Conservation (phyloP, 2,888 invertebrate genomes). For the Drosophila nigritarsus region DNA sequence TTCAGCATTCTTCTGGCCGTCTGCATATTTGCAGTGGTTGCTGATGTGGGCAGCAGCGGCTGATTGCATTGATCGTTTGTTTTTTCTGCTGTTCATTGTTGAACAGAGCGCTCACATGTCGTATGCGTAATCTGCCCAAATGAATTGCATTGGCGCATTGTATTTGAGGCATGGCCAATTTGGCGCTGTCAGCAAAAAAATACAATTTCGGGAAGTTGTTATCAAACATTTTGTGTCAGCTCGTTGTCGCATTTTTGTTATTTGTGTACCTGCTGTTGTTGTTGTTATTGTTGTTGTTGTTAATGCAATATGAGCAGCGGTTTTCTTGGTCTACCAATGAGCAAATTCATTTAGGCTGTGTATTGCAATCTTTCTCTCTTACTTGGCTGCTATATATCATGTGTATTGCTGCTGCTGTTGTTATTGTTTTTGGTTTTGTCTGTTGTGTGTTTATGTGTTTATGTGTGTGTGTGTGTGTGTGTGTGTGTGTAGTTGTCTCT, state of each 20-base stretch:
- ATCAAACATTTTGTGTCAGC: conserved; percentile 62
- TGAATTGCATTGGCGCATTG: conserved; percentile 35
- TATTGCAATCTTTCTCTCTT: conserved; percentile 30
- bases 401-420: conserved; percentile 32
- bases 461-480: background rate
- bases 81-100: conserved; percentile 14
- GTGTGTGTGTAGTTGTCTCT: conserved; percentile 68
- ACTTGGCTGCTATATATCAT: conserved; percentile 39
- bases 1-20: conserved; percentile 75
- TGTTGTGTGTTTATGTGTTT: too few species aligned
- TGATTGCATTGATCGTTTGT: conserved; percentile 33
- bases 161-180: conserved; percentile 47
- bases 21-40: conserved; percentile 61
- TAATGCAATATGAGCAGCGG: conserved; percentile 50
- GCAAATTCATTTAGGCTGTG: conserved; percentile 59
- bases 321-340: conserved; percentile 39
- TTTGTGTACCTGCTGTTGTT: conserved; percentile 8
- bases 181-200: conserved; percentile 28
- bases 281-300: conserved; percentile 19
- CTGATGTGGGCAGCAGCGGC: conserved; percentile 19
- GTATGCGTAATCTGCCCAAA: conserved; percentile 64
- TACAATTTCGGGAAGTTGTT: conserved; percentile 73
- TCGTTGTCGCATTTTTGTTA: conserved; percentile 36
- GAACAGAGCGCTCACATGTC: conserved; percentile 44
- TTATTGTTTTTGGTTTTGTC: conserved; percentile 30